Evolutionary conservation across 1,140 invertebrate species (phyloP), one percentile per base, ranked within the genome.

Genomic region (Drosophila nigrodunni): DNA sequence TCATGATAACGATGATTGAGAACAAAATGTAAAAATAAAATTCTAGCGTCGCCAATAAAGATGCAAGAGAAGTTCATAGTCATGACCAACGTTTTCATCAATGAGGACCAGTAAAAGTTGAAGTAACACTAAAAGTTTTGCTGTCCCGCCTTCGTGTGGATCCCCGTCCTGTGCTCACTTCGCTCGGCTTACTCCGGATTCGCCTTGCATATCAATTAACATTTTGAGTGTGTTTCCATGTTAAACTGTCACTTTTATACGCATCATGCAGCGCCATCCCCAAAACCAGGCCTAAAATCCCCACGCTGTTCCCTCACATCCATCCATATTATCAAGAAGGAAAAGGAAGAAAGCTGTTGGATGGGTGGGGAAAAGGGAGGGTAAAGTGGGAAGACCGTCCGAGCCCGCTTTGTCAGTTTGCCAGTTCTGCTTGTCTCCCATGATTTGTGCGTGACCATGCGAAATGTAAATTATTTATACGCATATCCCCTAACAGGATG

Each of bases 401-500:
- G 67, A 4, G 34, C 47, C 47, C 7, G 50, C 25, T 41, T 62
- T 60, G 44, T 52, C 13, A 25, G 60, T 15, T 58, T 43, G 13
- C 37, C 41, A 13, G 50, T 37, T 39, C 62, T 37, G 30, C 35
- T 47, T 54, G 47, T 25, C 71, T 71, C 85, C 73, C 65, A 88
- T 85, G 85, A 88, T 88, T 88, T 89, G 85, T 85, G 85, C 85
- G 85, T 88, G 85, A 88, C 80, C 85, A 89, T 80, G 85, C 85
- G 86, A 85, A 81, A 88, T 88, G 80, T 88, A 89, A 89, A 89
- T 88, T 88, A 88, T 88, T 89, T 88, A 89, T 85, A 76, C 72
- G 57, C 44, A 37, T 47, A 58, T 43, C 59, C 47, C 54, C 55
- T 11, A 59, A 39, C 39, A 52, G 64, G 69, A 86, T 86, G 67